These are phyloP conservation scores for Ylistrum balloti DNA, from an alignment of 1,140 invertebrate genomes.

Conservation along the genomic window DNA sequence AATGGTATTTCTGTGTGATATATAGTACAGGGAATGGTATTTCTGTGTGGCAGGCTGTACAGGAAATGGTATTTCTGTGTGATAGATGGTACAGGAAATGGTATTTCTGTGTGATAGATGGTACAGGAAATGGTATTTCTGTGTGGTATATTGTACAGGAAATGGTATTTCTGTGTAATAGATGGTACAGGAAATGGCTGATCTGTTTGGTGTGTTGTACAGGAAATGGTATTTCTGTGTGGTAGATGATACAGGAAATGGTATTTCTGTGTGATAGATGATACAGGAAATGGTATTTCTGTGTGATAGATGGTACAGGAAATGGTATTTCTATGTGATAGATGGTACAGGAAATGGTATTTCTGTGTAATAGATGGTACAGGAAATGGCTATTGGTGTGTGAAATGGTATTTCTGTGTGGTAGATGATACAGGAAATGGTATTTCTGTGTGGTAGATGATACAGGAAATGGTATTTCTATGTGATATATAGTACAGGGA, in stretches of 20 bases:
- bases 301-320: too few relatives aligned
- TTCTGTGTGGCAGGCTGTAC: constrained; percentile 66
- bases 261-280: constrained; percentile 62
- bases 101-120: too few relatives aligned
- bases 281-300: neutral
- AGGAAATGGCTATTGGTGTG: constrained; percentile 63
- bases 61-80: constrained; percentile 62
- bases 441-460: constrained; percentile 63
- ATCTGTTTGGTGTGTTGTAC: constrained; percentile 61
- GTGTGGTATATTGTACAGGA: constrained; percentile 56
- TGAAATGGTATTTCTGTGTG: constrained; percentile 60
- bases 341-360: neutral
- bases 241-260: constrained; percentile 67
- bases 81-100: constrained; percentile 52
- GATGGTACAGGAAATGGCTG: constrained; percentile 64
- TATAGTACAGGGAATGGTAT: neutral
- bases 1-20: constrained; percentile 65
- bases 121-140: constrained; percentile 64
- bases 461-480: neutral
- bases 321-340: constrained; percentile 65
- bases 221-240: too few relatives aligned
- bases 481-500: too few relatives aligned
- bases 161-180: too few relatives aligned
- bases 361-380: too few relatives aligned
- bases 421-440: constrained; percentile 57